Evolutionary conservation across 2,797 vertebrate species (phyloP).

Genomic region (Remorina albescens): DNA sequence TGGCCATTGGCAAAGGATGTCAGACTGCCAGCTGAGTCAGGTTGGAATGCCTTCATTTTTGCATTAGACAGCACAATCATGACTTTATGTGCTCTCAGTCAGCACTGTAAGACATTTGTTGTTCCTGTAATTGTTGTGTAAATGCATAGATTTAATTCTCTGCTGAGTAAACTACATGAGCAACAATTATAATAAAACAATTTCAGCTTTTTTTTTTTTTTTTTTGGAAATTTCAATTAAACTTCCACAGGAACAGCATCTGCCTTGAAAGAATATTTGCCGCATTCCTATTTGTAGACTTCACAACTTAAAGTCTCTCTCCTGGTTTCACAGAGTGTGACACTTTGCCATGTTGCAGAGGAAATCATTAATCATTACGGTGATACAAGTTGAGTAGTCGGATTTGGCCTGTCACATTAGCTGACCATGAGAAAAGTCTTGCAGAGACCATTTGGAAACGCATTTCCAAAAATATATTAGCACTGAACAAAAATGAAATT

Average conservation of each 20-base stretch:
- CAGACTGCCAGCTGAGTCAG: constrained; percentile 1
- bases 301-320: not conserved
- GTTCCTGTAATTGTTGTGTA: not conserved
- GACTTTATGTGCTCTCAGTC: not conserved
- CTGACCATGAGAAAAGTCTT: not conserved
- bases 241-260: not conserved
- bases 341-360: not conserved
- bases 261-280: not conserved
- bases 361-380: not conserved
- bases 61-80: not conserved
- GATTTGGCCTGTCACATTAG: not conserved
- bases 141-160: not conserved
- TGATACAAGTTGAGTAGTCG: not conserved
- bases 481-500: not conserved
- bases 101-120: not conserved
- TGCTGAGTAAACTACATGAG: not conserved
- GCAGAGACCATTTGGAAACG: not conserved
- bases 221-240: not conserved
- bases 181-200: not conserved
- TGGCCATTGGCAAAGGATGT: not conserved
- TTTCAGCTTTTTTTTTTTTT: not conserved
- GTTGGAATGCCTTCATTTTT: not conserved
- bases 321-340: not conserved
- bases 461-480: not conserved
- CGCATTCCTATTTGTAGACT: not conserved